These are phyloP conservation scores for Phyllotreta striolata DNA, from an alignment of 2,888 invertebrate genomes.

Conservation along the genomic window DNA sequence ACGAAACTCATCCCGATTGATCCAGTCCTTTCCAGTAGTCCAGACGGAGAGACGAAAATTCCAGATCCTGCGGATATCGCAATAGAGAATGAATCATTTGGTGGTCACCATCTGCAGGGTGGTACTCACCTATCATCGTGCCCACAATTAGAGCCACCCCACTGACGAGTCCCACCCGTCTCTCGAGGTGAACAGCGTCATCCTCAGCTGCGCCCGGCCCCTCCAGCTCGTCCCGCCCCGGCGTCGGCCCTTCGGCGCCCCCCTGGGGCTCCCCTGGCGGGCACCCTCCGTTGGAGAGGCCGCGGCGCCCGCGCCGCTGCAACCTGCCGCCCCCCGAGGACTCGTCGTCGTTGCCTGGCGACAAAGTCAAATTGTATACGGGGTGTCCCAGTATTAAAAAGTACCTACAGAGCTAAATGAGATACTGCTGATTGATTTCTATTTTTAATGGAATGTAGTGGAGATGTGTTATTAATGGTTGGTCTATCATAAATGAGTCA, in stretches of 20 bases:
- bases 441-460: background rate
- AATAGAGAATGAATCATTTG: background rate
- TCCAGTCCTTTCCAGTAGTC: slow-evolving; percentile 88
- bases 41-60: slow-evolving; percentile 98
- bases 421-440: background rate
- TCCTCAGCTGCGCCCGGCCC: slow-evolving; percentile 92
- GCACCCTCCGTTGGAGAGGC: slow-evolving; percentile 59
- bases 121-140: slow-evolving; percentile 91
- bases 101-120: no score
- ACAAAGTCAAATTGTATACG: slow-evolving; percentile 21
- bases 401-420: background rate
- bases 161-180: slow-evolving; percentile 98
- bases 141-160: slow-evolving; percentile 99
- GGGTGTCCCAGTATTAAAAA: background rate
- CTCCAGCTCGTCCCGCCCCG: slow-evolving; percentile 73
- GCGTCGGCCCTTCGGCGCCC: slow-evolving; percentile 62
- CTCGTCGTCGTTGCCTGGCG: slow-evolving; percentile 61
- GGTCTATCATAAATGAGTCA: no score
- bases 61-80: slow-evolving; percentile 82
- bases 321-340: slow-evolving; percentile 59
- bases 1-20: slow-evolving; percentile 95
- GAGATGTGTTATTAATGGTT: background rate
- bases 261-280: slow-evolving; percentile 59
- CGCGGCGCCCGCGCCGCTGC: slow-evolving; percentile 59
- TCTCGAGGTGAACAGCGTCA: slow-evolving; percentile 98